Base-by-base conservation (phyloP, 2,888 invertebrate genomes). In the Acanthopleura granulata region DNA sequence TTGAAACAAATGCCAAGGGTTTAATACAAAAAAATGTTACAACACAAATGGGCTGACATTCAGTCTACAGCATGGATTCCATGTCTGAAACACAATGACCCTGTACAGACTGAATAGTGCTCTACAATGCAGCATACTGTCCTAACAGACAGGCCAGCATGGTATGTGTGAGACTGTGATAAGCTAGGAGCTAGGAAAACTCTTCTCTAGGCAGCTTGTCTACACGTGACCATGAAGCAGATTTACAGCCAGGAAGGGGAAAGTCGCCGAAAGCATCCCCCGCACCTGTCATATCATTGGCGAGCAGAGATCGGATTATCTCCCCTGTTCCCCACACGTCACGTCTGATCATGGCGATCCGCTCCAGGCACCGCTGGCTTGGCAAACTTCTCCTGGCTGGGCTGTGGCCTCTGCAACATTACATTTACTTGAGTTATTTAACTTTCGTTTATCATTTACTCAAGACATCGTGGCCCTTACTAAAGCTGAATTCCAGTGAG, bases 311-410 rank as follows among this genome's bases (percentile, higher is more conserved):
- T 22, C 57, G 4, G n/a, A 6, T 12, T 22, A 57, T 57, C n/a
- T 18, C 22, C 18, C 22, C 57, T 57, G n/a, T 57, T 22, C 57
- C 22, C 18, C 12, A 12, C 18, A n/a, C 1, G 57, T 57, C 57
- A 57, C n/a, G 57, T 57, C n/a, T 57, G 57, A 57, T 57, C 57
- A 57, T 57, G 57, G 18, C 57, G 18, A 22, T 57, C 57, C 40
- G 9, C 9, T 40, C 40, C 40, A 1, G 57, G 57, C n/a, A 22
- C 57, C 12, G 57, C 18, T n/a, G 57, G 57, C 22, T 57, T 57
- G 6, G 57, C 57, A 57, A 57, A 57, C 57, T 57, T 57, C 57
- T 57, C 57, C 57, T 57, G 57, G 12, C 57, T 57, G n/a, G 57
- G 57, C 18, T 22, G 57, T 6, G 18, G 57, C 22, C 22, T 18